Conservation (phyloP, 2,797 vertebrate species). For the Meriones psammophilus region DNA sequence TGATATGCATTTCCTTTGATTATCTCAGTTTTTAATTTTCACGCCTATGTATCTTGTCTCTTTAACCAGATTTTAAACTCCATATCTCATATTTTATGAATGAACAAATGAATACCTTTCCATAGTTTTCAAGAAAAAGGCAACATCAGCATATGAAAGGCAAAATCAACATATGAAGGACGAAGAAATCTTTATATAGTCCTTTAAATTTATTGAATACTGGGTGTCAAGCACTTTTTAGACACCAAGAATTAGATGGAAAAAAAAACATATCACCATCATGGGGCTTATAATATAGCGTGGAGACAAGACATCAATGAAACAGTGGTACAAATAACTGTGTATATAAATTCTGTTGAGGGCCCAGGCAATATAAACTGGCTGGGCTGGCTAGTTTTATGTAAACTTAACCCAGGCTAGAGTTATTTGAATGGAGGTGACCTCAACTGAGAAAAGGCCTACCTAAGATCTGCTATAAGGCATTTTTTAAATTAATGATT, state of each 20-base stretch:
- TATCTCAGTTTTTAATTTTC: constrained; percentile 70
- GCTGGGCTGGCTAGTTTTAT: neutral
- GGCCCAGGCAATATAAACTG: neutral
- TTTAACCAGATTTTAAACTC: constrained; percentile 71
- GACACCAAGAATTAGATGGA: neutral
- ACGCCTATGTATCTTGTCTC: constrained; percentile 32
- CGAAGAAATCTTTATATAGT: constrained; percentile 26
- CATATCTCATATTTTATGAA: constrained; percentile 58
- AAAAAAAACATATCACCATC: neutral
- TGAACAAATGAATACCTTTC: constrained; percentile 48
- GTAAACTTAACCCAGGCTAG: neutral
- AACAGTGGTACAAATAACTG: constrained; percentile 16
- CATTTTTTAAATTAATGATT: neutral
- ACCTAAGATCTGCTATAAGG: neutral
- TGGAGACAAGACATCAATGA: neutral
- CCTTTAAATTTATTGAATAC: constrained; percentile 34
- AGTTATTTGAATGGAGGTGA: neutral
- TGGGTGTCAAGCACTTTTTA: constrained; percentile 26
- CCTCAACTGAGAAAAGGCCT: neutral
- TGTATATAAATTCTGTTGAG: neutral
- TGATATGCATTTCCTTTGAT: constrained; percentile 23
- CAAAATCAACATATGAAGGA: constrained; percentile 39
- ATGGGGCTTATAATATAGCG: neutral
- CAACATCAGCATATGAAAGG: neutral
- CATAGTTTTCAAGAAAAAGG: constrained; percentile 39